Base-by-base conservation (phyloP, 2,113 vertebrate genomes). In the Python bivittatus region DNA sequence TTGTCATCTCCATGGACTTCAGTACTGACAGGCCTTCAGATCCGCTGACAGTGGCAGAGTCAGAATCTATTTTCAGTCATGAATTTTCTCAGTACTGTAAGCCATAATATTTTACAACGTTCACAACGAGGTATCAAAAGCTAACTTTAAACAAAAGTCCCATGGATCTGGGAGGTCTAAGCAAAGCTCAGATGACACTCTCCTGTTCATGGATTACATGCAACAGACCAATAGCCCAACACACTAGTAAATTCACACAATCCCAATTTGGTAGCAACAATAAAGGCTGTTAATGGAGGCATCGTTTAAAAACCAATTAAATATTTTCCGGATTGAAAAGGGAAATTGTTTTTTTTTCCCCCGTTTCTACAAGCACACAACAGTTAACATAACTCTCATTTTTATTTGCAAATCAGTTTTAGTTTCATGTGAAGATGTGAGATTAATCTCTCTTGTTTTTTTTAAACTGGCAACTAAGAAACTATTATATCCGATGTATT, bases 231-330 rank as follows among this genome's bases (percentile, higher is more conserved):
- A 29, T 68, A 68, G 7, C 4, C 64, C 27, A 9, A 29, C 64
- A 56, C 0, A 22, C 9, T 52, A 91, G n/a, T 53, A 53, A 52
- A n/a, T 48, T 29, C 56, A 64, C 58, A 42, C 4, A 29, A 58
- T 84, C 17, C 48, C 92, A 89, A 52, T 87, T 93, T 13, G 57
- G 92, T 61, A 27, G 83, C 57, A 94, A 48, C 48, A 88, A 72
- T 64, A 11, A 90, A 12, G 92, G 88, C 90, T 88, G 90, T 93
- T 92, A 92, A 38, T 91, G 72, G 83, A 33, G 90, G 5, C 91
- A 52, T 90, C 68, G 5, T 68, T 95, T 93, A 95, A 94, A 92
- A 56, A 87, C 86, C 93, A 91, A 56, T 53, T 86, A 38, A 61
- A 54, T 72, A 91, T 91, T 56, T n/a, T 91, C 60, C 60, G 29